Evolutionary conservation across 2,113 vertebrate species (phyloP), one percentile per base, ranked within the genome.

Genomic region (Ceratotherium simum): DNA sequence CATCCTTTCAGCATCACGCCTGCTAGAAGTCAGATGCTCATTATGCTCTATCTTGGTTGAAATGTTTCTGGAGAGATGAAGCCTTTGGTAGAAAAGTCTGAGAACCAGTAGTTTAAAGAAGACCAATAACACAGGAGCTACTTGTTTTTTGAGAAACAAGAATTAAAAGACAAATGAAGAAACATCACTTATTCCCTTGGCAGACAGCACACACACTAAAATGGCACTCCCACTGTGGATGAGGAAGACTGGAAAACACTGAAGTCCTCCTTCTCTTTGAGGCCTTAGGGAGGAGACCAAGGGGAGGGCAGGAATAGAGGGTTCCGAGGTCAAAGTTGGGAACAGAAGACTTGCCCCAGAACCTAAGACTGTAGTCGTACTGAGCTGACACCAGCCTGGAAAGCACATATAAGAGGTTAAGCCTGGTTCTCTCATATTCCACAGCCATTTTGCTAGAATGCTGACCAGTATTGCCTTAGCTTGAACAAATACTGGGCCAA

Each of bases 101-200:
- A 96, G 82, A 88, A 48, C 25, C 13, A 75, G 1, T 70, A 11
- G 64, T 84, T 91, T 20, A 54, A 60, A 84, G 62, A 97, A 93
- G 46, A n/a, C n/a, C n/a, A 79, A 6, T 72, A 39, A 42, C 48
- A n/a, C 0, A 48, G 39, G 11, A 80, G 48, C 42, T 84, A 1
- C 64, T 67, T 94, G 27, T 79, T 78, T 94, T 94, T 87, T 56
- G 25, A 67, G 90, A 84, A 86, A 12, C 48, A 72, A 76, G 20
- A 39, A 78, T n/a, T 67, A 23, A 82, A 89, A 92, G 58, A 90
- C 18, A 90, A 81, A 79, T 36, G 46, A 92, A 92, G 69, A 94
- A 39, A 18, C 27, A 54, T 64, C 78, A 65, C 42, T 42, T 46
- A 56, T 39, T 56, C n/a, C 69, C 16, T 91, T 72, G 48, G 27